phyloP scores from a whole-genome alignment of 2,888 invertebrate genomes.

The Eulithis prunata region DNA sequence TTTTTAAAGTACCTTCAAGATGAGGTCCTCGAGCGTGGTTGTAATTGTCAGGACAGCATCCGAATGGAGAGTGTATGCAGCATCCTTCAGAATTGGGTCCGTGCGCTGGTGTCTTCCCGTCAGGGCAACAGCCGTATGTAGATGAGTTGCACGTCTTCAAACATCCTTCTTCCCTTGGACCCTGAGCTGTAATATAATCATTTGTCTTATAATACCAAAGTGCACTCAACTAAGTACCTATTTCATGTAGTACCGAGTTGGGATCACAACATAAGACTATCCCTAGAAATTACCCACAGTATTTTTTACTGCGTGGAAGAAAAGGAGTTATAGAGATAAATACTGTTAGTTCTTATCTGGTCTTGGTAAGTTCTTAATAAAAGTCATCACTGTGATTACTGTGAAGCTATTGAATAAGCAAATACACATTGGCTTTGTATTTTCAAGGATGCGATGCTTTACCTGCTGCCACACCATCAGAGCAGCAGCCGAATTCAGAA shows the following conservation, averaged over 20 bases:
- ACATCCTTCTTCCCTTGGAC: conserved; percentile 90
- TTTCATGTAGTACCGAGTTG: no score
- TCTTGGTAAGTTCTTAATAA: no score
- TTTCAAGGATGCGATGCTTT: conserved; percentile 25
- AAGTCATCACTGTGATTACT: no score
- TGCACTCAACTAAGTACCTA: no score
- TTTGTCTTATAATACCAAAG: no score
- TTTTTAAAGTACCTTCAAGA: conserved; percentile 79
- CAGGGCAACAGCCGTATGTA: conserved; percentile 94
- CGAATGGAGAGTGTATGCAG: conserved; percentile 88
- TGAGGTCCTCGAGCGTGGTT: conserved; percentile 92
- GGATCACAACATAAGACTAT: no score
- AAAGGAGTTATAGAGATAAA: no score
- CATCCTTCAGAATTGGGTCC: conserved; percentile 93
- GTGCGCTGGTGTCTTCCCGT: conserved; percentile 92
- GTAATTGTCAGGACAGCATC: conserved; percentile 97
- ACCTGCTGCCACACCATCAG: conserved; percentile 88
- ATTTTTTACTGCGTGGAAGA: no score
- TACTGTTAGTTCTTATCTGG: no score
- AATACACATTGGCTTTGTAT: background rate
- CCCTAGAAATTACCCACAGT: no score
- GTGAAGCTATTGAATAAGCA: no score
- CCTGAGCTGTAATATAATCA: conserved; percentile 79
- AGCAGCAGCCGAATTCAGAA: conserved; percentile 89
- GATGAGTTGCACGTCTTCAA: conserved; percentile 87